These are phyloP conservation scores for Brassicogethes aeneus DNA, from an alignment of 2,888 invertebrate species.

Conservation along the genomic window DNA sequence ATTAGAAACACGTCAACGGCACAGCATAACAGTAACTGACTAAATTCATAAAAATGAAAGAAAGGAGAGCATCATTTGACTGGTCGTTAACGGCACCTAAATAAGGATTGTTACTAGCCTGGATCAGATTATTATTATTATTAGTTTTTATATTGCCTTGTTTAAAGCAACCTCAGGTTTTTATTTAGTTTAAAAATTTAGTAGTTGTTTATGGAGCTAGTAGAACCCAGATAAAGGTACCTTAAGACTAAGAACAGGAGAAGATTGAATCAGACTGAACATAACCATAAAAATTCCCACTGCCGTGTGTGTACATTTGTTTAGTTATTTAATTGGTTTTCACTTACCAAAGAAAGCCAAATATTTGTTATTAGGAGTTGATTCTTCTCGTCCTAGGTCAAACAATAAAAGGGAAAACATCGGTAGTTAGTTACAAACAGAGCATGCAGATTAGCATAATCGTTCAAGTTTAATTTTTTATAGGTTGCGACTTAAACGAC, in stretches of 20 bases:
- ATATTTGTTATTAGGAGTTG: conserved; percentile 92
- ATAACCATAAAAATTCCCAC: conserved; percentile 33
- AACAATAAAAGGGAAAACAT: conserved; percentile 64
- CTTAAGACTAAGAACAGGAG: conserved; percentile 25
- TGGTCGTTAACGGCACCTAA: neutral
- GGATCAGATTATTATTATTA: no score
- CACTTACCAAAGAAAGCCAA: conserved; percentile 93
- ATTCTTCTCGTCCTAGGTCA: conserved; percentile 88
- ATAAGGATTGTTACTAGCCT: neutral
- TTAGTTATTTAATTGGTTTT: conserved; percentile 43
- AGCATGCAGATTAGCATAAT: conserved; percentile 35
- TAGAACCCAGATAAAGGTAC: neutral
- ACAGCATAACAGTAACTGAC: conserved; percentile 11
- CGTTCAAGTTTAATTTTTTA: conserved; percentile 19
- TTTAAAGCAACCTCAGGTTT: no score
- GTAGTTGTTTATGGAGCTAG: no score
- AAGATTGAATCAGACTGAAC: conserved; percentile 29
- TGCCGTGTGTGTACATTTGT: conserved; percentile 41
- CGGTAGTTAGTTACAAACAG: conserved; percentile 43
- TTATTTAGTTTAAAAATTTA: no score
- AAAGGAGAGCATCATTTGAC: neutral
- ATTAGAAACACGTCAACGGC: conserved; percentile 7
- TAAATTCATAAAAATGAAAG: neutral
- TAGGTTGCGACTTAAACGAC: conserved; percentile 1
- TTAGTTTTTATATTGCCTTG: no score